Evolutionary conservation across 2,888 invertebrate species (phyloP), one percentile per base, ranked within the genome.

Genomic region (Hemaris fuciformis): DNA sequence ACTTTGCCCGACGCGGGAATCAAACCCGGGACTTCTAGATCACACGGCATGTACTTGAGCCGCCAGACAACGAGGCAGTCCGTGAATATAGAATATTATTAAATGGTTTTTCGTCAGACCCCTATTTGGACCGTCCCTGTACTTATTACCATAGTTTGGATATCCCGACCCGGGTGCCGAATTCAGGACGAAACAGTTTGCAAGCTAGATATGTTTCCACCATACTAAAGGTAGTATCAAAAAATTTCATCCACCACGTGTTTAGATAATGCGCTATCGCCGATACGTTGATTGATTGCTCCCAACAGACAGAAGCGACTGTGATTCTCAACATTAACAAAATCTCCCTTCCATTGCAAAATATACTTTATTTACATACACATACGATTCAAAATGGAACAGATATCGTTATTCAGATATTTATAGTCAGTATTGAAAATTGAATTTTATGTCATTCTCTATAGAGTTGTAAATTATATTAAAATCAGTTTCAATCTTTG

Each of bases 201-300:
- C n/a, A n/a, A n/a, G n/a, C n/a, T n/a, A n/a, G n/a, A n/a, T n/a
- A n/a, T n/a, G n/a, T n/a, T n/a, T n/a, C 38, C 38, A 2, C 38
- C n/a, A 38, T 38, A n/a, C 38, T 13, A n/a, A 31, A 4, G n/a
- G n/a, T n/a, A 10, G 10, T 31, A 31, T 31, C 25, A 48, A 27
- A 27, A 27, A 25, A 27, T 8, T 6, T 15, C 15, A 53, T 31
- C 8, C 53, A 25, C 23, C 15, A 8, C 23, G n/a, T 23, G 41
- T 27, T n/a, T 4, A 13, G 58, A 58, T 58, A 58, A 58, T 25
- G 4, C 10, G 41, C 27, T 23, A 59, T 27, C 42, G 25, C 0
- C 2, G 58, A 58, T 53, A 25, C 43, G 42, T 15, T 60, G 60
- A 60, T 60, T 56, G 60, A 60, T 60, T 13, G 53, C 58, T 41